These are phyloP conservation scores for Sciurus niger DNA, from an alignment of 2,113 vertebrate genomes.

Conservation along the genomic window DNA sequence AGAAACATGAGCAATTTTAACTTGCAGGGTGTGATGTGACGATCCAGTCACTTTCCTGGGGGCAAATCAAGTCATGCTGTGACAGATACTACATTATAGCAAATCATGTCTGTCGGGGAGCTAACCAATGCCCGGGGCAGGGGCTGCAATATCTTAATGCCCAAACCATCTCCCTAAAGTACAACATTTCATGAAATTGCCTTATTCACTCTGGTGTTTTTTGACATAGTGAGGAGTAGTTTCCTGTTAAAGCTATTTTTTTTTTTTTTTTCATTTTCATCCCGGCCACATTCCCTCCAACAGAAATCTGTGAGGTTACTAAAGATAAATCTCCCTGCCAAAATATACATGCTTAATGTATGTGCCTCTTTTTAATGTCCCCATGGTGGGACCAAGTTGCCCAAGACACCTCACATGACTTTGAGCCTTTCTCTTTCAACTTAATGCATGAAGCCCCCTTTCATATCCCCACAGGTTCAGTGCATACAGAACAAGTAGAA, in stretches of 20 bases:
- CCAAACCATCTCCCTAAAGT: constrained; percentile 72
- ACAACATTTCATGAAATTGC: constrained; percentile 65
- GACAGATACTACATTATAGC: constrained; percentile 73
- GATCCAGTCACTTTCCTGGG: constrained; percentile 76
- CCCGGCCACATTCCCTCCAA: neutral
- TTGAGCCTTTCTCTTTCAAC: neutral
- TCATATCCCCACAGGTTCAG: accelerated
- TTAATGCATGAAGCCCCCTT: neutral
- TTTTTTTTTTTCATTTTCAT: constrained; percentile 14
- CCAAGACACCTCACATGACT: neutral
- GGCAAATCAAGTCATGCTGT: constrained; percentile 71
- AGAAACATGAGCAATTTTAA: constrained; percentile 78
- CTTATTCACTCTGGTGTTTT: constrained; percentile 61
- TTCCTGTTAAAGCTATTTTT: constrained; percentile 59
- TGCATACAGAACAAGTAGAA: neutral
- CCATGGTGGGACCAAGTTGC: neutral
- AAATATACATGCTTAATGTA: neutral
- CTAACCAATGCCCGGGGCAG: neutral
- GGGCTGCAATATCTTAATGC: constrained; percentile 54
- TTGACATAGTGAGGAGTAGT: constrained; percentile 67
- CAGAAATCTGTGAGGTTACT: constrained; percentile 35
- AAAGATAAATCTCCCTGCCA: neutral
- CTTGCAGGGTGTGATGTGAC: constrained; percentile 80
- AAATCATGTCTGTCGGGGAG: constrained; percentile 34
- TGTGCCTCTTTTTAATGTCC: neutral